These are phyloP conservation scores for Notocelia uddmanniana DNA, from an alignment of 2,888 invertebrate genomes.

Conservation along the genomic window DNA sequence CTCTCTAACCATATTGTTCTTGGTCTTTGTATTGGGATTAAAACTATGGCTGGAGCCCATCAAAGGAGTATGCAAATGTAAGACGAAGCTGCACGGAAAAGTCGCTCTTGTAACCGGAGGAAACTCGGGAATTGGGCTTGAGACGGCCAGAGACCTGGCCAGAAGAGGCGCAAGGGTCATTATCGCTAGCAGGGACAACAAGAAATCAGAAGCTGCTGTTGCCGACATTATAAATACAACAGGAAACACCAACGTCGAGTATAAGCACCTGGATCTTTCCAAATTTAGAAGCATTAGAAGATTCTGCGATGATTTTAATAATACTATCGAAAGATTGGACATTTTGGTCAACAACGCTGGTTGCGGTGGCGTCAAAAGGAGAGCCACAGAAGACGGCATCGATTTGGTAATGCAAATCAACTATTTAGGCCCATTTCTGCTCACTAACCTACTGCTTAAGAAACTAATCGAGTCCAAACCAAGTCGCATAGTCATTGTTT, in stretches of 20 bases:
- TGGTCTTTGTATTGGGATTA: conserved; percentile 45
- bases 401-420: conserved; percentile 88
- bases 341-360: conserved; percentile 89
- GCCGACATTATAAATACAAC: conserved; percentile 89
- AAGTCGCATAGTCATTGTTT: conserved; percentile 76
- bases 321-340: conserved; percentile 81
- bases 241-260: conserved; percentile 89
- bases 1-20: conserved; percentile 41
- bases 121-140: conserved; percentile 93
- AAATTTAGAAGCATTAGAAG: conserved; percentile 81
- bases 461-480: conserved; percentile 71
- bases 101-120: conserved; percentile 91
- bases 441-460: conserved; percentile 88
- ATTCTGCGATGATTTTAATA: conserved; percentile 87
- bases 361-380: conserved; percentile 65
- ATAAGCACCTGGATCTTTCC: conserved; percentile 78
- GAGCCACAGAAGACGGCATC: conserved; percentile 86
- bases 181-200: conserved; percentile 92
- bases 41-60: conserved; percentile 56
- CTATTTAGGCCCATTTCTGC: conserved; percentile 89
- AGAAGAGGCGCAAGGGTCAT: conserved; percentile 88
- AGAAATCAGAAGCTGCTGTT: conserved; percentile 89
- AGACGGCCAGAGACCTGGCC: conserved; percentile 90
- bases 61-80: conserved; percentile 65
- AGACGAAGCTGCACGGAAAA: conserved; percentile 79